These are phyloP conservation scores for Melanotus villosus DNA, from an alignment of 2,888 invertebrate genomes.

Conservation along the genomic window DNA sequence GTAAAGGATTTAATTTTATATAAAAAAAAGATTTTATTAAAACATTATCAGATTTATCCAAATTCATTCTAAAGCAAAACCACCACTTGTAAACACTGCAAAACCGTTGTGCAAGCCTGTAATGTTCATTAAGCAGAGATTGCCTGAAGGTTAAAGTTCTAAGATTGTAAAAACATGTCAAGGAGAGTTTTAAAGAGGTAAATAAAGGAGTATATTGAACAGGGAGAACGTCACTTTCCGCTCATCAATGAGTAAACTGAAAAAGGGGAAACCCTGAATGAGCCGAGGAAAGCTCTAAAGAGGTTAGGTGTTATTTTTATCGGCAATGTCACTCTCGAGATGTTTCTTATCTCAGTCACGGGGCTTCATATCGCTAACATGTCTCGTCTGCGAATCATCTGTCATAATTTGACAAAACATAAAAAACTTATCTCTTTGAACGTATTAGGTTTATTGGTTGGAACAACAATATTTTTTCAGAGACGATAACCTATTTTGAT, in stretches of 20 bases:
- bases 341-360: conserved; percentile 35
- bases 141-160: not conserved
- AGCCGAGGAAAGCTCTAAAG: conserved; percentile 35
- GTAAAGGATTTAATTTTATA: no score
- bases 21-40: no score
- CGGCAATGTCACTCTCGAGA: conserved; percentile 38
- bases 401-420: conserved; percentile 31
- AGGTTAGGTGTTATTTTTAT: conserved; percentile 45
- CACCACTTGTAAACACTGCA: no score
- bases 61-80: no score
- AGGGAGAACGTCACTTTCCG: conserved; percentile 27
- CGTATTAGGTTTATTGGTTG: conserved; percentile 1
- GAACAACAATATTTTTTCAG: conserved; percentile 7
- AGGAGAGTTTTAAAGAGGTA: conserved; percentile 25
- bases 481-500: not conserved
- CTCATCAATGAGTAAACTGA: conserved; percentile 41
- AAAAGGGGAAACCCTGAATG: conserved; percentile 36
- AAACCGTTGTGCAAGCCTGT: not conserved
- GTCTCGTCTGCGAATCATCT: conserved; percentile 31
- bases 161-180: conserved; percentile 2
- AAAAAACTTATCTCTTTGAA: conserved; percentile 9
- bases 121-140: not conserved
- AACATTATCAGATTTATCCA: no score
- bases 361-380: conserved; percentile 29
- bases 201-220: conserved; percentile 23